Evolutionary conservation across 1,140 invertebrate species (phyloP).

Genomic region (Colletes gigas): DNA sequence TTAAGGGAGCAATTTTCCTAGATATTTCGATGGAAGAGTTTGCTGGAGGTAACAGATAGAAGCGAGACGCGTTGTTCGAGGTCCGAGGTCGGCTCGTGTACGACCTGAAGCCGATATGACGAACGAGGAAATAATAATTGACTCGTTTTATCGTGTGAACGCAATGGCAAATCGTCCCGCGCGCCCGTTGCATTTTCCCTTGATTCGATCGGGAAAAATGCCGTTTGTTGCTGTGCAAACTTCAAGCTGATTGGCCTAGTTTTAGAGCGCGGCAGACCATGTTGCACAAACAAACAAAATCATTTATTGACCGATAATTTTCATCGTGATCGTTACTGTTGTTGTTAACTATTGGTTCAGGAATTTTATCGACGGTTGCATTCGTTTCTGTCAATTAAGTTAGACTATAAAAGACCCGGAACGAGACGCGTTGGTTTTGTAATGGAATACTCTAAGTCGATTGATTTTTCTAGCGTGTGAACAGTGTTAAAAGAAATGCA

Average conservation of each 20-base stretch:
- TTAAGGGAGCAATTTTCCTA: not conserved
- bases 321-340: not conserved
- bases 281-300: not conserved
- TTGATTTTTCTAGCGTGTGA: too few species aligned
- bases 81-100: constrained; percentile 25
- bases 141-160: constrained; percentile 6
- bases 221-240: not conserved
- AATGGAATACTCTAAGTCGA: too few species aligned
- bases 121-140: constrained; percentile 27
- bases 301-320: too few species aligned
- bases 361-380: too few species aligned
- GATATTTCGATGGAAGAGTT: not conserved
- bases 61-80: not conserved
- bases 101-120: constrained; percentile 17
- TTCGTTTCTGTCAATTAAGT: not conserved
- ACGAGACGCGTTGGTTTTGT: too few species aligned
- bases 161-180: not conserved
- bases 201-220: not conserved
- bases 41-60: not conserved
- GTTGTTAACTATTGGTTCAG: not conserved
- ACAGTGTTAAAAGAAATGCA: too few species aligned
- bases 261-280: not conserved
- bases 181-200: not conserved
- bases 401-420: too few species aligned
- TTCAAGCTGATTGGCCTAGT: constrained; percentile 4